Conservation (phyloP, 2,888 invertebrate genomes). For the Acrobeloides nanus region DNA sequence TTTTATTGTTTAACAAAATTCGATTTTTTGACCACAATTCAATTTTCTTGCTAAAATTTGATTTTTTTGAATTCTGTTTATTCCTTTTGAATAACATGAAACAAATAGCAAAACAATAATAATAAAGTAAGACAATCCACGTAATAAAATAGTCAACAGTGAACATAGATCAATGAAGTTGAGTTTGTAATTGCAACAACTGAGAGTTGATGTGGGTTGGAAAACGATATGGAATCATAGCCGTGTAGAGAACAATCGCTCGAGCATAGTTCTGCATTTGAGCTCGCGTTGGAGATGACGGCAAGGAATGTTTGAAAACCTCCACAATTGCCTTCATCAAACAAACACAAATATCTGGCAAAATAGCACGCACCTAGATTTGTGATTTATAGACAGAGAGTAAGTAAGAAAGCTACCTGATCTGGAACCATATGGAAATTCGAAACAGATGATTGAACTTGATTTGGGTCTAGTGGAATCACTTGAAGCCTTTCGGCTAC, state of each 20-base stretch:
- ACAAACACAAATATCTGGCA: conserved; percentile 41
- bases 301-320: not conserved
- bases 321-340: conserved; percentile 40
- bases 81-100: no score
- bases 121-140: no score
- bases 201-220: conserved; percentile 42
- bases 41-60: no score
- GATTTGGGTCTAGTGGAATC: conserved; percentile 21
- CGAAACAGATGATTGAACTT: conserved; percentile 26
- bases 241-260: conserved; percentile 44
- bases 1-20: no score
- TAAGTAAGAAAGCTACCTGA: conserved; percentile 21
- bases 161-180: conserved; percentile 24
- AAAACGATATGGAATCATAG: conserved; percentile 45
- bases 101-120: no score
- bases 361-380: conserved; percentile 33
- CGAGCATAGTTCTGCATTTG: conserved; percentile 16
- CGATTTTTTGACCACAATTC: no score
- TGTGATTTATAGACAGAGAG: conserved; percentile 5
- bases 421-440: conserved; percentile 42
- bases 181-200: conserved; percentile 43
- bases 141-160: no score
- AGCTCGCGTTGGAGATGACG: not conserved
- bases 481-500: conserved; percentile 14
- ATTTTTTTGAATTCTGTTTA: no score